These are phyloP conservation scores for Hippoglossus stenolepis DNA, from an alignment of 2,113 vertebrate species.

Conservation along the genomic window DNA sequence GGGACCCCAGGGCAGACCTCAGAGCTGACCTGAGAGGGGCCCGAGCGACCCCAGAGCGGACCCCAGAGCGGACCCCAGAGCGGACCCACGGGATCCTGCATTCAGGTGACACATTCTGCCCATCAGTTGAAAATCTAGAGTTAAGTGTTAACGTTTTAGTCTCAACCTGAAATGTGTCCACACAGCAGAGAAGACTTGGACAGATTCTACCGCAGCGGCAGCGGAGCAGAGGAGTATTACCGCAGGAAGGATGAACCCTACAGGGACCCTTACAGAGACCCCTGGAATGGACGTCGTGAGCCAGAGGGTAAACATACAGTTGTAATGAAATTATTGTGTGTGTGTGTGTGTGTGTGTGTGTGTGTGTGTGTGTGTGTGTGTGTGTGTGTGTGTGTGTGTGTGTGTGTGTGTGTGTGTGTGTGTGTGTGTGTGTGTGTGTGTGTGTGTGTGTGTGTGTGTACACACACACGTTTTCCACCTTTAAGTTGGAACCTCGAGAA, in stretches of 20 bases:
- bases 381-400: too few relatives aligned
- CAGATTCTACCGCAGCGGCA: constrained; percentile 83
- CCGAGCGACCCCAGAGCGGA: not conserved
- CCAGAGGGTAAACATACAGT: constrained; percentile 81
- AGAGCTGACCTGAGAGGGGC: not conserved
- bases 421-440: too few relatives aligned
- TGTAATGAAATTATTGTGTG: not conserved
- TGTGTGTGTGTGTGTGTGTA: too few relatives aligned
- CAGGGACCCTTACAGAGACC: constrained; percentile 89
- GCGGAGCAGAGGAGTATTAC: constrained; percentile 84
- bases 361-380: too few relatives aligned
- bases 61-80: not conserved
- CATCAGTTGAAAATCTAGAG: not conserved
- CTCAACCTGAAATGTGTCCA: constrained; percentile 20
- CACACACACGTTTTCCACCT: too few relatives aligned
- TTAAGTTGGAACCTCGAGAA: too few relatives aligned
- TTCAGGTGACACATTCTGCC: constrained; percentile 72
- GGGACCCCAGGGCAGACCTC: not conserved
- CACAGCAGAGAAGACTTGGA: constrained; percentile 87
- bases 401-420: too few relatives aligned
- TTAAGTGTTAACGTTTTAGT: not conserved
- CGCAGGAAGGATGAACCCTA: constrained; percentile 90
- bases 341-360: too few relatives aligned
- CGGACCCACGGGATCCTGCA: constrained; percentile 54
- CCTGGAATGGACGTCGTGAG: constrained; percentile 87